Evolutionary conservation across 2,113 vertebrate genomes (phyloP).

Genomic region (Lepus americanus): DNA sequence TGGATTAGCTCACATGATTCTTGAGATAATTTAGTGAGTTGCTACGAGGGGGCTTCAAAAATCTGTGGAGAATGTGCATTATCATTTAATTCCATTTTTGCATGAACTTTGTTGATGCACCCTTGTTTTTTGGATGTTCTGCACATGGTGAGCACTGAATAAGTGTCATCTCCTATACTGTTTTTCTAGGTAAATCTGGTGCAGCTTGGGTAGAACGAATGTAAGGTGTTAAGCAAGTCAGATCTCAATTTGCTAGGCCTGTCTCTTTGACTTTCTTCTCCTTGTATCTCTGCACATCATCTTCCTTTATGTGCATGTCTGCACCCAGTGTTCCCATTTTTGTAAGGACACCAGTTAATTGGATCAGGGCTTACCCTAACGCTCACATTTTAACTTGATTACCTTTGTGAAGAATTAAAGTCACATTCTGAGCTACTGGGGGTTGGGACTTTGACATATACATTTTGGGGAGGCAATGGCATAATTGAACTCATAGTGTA

Average conservation of each 20-base stretch:
- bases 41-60: not conserved
- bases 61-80: too few relatives aligned
- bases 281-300: too few relatives aligned
- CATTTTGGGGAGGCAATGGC: not conserved
- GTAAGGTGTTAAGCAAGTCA: not conserved
- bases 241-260: not conserved
- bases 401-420: not conserved
- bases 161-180: not conserved
- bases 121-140: not conserved
- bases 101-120: too few relatives aligned
- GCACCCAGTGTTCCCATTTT: not conserved
- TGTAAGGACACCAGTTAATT: not conserved
- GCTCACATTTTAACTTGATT: not conserved
- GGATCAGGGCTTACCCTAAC: not conserved
- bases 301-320: not conserved
- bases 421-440: not conserved
- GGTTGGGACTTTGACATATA: not conserved
- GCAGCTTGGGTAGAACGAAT: not conserved
- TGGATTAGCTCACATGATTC: not conserved
- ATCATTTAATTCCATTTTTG: too few relatives aligned
- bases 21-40: not conserved
- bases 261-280: not conserved
- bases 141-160: not conserved
- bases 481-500: not conserved
- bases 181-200: not conserved